Conservation (phyloP, 1,140 invertebrate species). For the Drosophila ogumai region DNA sequence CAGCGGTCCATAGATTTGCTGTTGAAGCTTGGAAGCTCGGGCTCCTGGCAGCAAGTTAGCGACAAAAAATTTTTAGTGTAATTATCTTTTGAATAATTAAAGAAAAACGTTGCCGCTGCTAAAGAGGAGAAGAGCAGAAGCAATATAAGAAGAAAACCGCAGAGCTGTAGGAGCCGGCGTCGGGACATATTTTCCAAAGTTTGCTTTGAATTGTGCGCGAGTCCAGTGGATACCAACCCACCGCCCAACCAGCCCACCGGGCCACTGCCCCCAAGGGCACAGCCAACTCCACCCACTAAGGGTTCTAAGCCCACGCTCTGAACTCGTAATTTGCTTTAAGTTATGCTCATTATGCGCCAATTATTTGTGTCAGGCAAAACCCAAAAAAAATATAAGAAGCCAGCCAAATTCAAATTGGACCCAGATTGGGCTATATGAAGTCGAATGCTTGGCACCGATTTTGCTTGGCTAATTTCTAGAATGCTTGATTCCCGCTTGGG, state of each 20-base stretch:
- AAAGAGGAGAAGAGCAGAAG: constrained; percentile 53
- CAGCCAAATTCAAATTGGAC: constrained; percentile 59
- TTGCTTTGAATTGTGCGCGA: constrained; percentile 51
- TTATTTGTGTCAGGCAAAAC: constrained; percentile 69
- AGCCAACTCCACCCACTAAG: constrained; percentile 21
- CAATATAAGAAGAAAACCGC: constrained; percentile 33
- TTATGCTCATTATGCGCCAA: constrained; percentile 80
- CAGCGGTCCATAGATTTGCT: constrained; percentile 68
- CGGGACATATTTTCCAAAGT: constrained; percentile 71
- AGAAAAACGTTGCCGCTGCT: constrained; percentile 76
- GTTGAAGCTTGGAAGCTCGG: constrained; percentile 47
- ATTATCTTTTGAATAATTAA: constrained; percentile 84
- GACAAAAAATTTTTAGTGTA: constrained; percentile 73
- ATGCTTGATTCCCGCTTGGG: constrained; percentile 5
- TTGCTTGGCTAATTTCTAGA: constrained; percentile 35
- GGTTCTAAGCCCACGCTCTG: constrained; percentile 62
- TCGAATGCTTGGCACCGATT: constrained; percentile 49
- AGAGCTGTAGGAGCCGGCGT: constrained; percentile 37
- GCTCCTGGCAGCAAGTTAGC: constrained; percentile 59
- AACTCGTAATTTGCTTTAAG: constrained; percentile 72
- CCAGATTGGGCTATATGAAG: constrained; percentile 25
- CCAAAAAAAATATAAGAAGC: constrained; percentile 28
- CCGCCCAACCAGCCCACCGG: not conserved
- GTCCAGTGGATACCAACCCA: constrained; percentile 1
- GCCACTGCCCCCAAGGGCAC: constrained; percentile 49